phyloP scores from a whole-genome alignment of 2,888 invertebrate species.

The Andrena bucephala region DNA sequence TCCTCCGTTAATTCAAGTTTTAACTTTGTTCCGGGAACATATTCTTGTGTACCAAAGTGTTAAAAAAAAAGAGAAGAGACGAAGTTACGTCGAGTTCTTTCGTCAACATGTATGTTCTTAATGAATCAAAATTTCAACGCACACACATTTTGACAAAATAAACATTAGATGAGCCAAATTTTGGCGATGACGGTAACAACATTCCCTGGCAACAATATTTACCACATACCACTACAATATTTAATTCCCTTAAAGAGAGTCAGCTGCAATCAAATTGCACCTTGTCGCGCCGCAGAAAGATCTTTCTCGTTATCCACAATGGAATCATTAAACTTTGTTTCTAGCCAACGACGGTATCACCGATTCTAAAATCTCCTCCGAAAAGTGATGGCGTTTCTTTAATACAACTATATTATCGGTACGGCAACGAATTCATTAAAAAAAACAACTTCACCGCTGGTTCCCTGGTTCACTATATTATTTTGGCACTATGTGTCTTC shows the following conservation, averaged over 20 bases:
- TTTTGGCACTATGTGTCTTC: constrained; percentile 90
- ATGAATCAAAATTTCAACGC: neutral
- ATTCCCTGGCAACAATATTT: constrained; percentile 3
- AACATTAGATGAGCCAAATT: constrained; percentile 9
- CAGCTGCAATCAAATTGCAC: neutral
- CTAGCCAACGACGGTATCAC: neutral
- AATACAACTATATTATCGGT: constrained; percentile 36
- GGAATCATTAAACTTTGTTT: neutral
- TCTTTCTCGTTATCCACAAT: neutral
- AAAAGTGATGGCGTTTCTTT: constrained; percentile 32
- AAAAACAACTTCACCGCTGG: constrained; percentile 30
- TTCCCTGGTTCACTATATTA: constrained; percentile 40
- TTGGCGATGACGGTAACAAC: constrained; percentile 1
- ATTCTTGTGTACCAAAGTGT: too few species aligned
- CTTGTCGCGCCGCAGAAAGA: neutral
- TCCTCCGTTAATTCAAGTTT: neutral
- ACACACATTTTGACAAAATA: neutral
- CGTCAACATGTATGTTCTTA: neutral
- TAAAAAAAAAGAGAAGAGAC: neutral
- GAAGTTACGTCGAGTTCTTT: neutral
- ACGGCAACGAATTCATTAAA: constrained; percentile 35
- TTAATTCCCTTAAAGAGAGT: neutral
- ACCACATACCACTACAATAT: constrained; percentile 1
- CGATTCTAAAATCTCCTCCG: constrained; percentile 32
- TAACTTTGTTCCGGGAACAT: neutral